phyloP scores from a whole-genome alignment of 2,888 invertebrate species.

The Eremobia ochroleuca region DNA sequence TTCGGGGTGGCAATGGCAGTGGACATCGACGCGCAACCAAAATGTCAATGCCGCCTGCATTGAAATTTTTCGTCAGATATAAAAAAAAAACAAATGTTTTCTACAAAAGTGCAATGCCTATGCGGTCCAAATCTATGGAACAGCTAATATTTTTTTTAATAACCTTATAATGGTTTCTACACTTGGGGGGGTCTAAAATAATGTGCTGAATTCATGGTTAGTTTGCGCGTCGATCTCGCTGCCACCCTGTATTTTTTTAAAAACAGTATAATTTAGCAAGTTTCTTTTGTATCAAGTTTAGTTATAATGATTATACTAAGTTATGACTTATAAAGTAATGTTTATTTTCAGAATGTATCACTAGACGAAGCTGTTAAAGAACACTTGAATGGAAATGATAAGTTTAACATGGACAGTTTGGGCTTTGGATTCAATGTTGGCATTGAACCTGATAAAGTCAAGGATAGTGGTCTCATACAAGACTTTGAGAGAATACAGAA shows the following conservation, averaged over 20 bases:
- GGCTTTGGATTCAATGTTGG: conserved; percentile 88
- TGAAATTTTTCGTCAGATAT: background rate
- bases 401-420: conserved; percentile 85
- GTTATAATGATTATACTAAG: background rate
- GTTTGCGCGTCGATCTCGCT: background rate
- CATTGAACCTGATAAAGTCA: conserved; percentile 86
- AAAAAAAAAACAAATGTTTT: background rate
- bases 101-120: background rate
- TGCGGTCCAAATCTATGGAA: background rate
- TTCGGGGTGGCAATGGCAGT: background rate
- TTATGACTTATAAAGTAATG: background rate
- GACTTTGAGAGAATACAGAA: conserved; percentile 92
- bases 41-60: background rate
- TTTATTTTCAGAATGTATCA: conserved; percentile 84
- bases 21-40: background rate
- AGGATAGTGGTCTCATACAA: conserved; percentile 86
- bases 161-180: no score
- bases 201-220: no score
- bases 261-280: background rate
- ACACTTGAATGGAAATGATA: conserved; percentile 87
- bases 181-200: background rate
- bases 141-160: no score
- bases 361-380: conserved; percentile 82
- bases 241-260: background rate
- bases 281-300: background rate